phyloP scores from a whole-genome alignment of 2,888 invertebrate species.

The Hypercompe scribonia region DNA sequence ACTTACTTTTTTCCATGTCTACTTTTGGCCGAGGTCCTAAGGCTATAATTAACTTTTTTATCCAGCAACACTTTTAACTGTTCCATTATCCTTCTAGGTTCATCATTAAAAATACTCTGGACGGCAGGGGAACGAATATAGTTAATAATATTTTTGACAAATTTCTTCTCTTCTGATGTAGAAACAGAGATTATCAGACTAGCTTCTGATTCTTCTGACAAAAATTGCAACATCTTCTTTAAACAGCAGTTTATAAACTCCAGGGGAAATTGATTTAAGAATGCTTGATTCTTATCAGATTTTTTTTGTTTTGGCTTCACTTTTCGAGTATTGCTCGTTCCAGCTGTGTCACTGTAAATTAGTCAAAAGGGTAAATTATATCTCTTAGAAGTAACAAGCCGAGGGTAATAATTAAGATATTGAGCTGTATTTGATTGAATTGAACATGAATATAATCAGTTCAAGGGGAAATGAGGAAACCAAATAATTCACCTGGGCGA shows the following conservation, averaged over 20 bases:
- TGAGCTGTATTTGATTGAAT: too few relatives aligned
- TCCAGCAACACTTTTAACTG: background rate
- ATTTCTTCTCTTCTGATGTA: background rate
- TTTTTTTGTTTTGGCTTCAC: background rate
- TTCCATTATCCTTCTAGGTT: background rate
- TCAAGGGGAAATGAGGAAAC: too few relatives aligned
- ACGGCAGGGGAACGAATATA: background rate
- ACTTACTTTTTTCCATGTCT: background rate
- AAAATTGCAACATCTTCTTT: background rate
- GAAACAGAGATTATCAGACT: background rate
- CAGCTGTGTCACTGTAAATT: background rate
- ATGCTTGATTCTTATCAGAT: background rate
- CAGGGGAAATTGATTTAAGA: background rate
- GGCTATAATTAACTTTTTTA: background rate
- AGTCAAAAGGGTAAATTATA: background rate
- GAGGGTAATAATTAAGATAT: too few relatives aligned
- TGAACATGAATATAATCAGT: too few relatives aligned
- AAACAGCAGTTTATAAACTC: background rate
- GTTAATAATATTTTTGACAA: conserved; percentile 3
- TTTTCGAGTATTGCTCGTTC: background rate
- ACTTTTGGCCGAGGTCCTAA: background rate
- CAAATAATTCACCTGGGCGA: too few relatives aligned
- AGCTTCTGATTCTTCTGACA: background rate
- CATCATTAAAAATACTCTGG: background rate
- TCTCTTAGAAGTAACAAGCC: background rate